phyloP scores from a whole-genome alignment of 2,888 invertebrate genomes.

The Trichacis sp. region DNA sequence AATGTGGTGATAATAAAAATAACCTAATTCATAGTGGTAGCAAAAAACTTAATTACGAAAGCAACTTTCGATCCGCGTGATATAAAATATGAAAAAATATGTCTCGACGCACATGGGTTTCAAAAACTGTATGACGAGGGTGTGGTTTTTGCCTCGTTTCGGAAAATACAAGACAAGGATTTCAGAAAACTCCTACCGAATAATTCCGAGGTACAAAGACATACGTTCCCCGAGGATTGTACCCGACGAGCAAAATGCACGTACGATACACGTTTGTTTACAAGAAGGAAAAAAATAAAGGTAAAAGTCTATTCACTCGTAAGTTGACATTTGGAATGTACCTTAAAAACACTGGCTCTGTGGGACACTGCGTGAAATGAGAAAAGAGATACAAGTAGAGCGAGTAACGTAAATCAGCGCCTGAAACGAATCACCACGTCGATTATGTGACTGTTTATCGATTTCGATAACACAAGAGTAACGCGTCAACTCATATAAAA shows the following conservation, averaged over 20 bases:
- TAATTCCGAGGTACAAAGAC: conserved; percentile 50
- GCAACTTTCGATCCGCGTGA: conserved; percentile 50
- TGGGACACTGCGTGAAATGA: conserved; percentile 32
- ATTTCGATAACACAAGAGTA: not conserved
- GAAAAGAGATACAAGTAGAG: conserved; percentile 23
- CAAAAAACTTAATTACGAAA: conserved; percentile 18
- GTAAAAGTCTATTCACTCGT: conserved; percentile 9
- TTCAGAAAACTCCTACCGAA: not conserved
- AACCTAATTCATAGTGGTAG: conserved; percentile 18
- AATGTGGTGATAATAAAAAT: conserved; percentile 29
- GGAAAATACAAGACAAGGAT: not conserved
- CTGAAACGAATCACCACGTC: conserved; percentile 12
- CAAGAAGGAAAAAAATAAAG: conserved; percentile 1
- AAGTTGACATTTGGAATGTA: conserved; percentile 25
- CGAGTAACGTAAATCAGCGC: conserved; percentile 21
- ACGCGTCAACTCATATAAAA: not conserved
- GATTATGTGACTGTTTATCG: conserved; percentile 17
- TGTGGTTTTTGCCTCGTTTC: too few species aligned
- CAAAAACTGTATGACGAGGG: too few species aligned
- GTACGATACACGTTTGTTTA: not conserved
- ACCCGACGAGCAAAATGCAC: conserved; percentile 46
- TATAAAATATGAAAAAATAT: conserved; percentile 64
- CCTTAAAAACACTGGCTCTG: conserved; percentile 33
- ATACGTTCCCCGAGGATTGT: conserved; percentile 55
- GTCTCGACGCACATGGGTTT: conserved; percentile 59